A percentile compares a stretch with the other conserved stretches of the same genome.
These are phyloP conservation scores for Crax fasciolata DNA, from an alignment of 2,797 vertebrate species.

Conservation along the genomic window DNA sequence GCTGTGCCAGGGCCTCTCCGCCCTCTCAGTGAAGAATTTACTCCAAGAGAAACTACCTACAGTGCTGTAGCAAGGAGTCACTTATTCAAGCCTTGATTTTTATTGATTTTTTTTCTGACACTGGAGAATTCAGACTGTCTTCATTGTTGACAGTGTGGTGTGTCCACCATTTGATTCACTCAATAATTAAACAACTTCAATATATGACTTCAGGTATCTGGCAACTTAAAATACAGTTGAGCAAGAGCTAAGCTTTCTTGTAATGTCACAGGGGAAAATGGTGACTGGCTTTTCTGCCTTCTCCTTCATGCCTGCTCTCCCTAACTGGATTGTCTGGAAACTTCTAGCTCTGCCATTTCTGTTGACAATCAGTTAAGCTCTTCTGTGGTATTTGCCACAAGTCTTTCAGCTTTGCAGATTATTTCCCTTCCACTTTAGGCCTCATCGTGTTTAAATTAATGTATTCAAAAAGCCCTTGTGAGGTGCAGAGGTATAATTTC, in stretches of 20 bases:
- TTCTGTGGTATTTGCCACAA: neutral
- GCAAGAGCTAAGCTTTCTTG: neutral
- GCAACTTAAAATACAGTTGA: neutral
- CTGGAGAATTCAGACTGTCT: neutral
- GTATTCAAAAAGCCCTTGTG: neutral
- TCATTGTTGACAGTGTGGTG: neutral
- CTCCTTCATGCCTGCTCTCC: neutral
- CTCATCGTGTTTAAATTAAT: neutral
- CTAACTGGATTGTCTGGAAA: neutral
- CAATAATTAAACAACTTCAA: conserved; percentile 30
- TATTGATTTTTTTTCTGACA: neutral
- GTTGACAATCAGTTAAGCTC: neutral
- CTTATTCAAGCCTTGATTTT: neutral
- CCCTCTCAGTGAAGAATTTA: too few relatives aligned
- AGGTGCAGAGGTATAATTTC: neutral
- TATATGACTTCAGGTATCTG: neutral
- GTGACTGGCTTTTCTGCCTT: neutral
- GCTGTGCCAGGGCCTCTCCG: too few relatives aligned
- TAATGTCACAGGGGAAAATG: neutral
- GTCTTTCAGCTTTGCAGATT: neutral
- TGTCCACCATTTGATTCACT: neutral
- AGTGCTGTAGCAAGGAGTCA: neutral
- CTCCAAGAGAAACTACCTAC: neutral
- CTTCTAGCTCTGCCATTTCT: neutral
- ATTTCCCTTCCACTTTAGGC: neutral